Evolutionary conservation across 2,797 vertebrate genomes (phyloP), one percentile per base, ranked within the genome.

Genomic region (Myripristis jacobus): DNA sequence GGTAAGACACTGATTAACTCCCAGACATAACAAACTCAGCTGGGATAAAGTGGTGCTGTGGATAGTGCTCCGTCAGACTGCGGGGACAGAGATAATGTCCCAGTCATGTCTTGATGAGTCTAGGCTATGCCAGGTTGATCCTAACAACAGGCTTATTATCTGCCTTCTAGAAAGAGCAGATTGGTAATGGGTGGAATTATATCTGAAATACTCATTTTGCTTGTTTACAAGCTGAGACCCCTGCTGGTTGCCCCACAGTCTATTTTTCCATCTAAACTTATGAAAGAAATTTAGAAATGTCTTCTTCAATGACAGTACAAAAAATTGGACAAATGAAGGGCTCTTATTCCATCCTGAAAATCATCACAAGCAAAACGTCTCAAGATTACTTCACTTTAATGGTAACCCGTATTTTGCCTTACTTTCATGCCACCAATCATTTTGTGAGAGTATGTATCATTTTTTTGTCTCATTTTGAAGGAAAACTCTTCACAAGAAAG

Each of bases 1-100:
- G 62, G 55, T 21, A 46, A 66, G 15, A 44, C 29, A 60, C 51
- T 12, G 69, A 63, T 59, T 34, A 46, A 70, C 69, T 43, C 57
- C 6, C 59, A 79, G 43, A 50, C 11, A 0, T 48, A 19, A 25
- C 25, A 58, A 3, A 52, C 15, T 64, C 48, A 5, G 66, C 59
- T 59, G 69, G 55, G 19, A 16, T 4, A 46, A 47, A 22, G 19
- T 11, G 16, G 43, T 19, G 10, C 3, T 55, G 27, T 54, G 52
- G 52, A 36, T 19, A 11, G n/a, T 21, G 10, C 10, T 11, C 53
- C 29, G 21, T 54, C 56, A n/a, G 63, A 31, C 69, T 67, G 68
- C 51, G 15, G 59, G 67, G 63, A 34, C 16, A 27, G 69, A 52
- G 69, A 73, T 54, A 58, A 64, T 0, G 11, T 34, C 38, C 47